Conservation (phyloP, 2,888 invertebrate species). For the Adelognathus sp. region DNA sequence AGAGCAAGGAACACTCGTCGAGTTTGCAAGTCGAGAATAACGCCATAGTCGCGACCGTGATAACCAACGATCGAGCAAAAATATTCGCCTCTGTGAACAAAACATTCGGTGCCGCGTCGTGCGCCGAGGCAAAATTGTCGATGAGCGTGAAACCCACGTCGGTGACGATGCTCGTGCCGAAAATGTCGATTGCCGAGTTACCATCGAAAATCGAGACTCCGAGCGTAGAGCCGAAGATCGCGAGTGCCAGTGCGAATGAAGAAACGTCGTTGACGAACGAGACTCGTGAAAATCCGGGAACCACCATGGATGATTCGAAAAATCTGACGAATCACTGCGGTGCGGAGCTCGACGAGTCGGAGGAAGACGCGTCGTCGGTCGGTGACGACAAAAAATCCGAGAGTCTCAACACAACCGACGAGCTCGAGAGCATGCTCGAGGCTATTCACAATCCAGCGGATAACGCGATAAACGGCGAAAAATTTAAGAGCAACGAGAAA, state of each 20-base stretch:
- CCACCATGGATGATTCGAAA: conserved; percentile 52
- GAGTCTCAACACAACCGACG: conserved; percentile 79
- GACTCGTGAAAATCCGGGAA: conserved; percentile 64
- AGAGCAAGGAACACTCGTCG: neutral
- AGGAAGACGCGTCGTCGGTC: conserved; percentile 34
- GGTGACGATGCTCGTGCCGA: conserved; percentile 70
- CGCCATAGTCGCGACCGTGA: neutral
- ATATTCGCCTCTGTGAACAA: conserved; percentile 7
- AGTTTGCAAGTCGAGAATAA: neutral
- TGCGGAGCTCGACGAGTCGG: conserved; percentile 39
- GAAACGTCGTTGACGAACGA: conserved; percentile 72
- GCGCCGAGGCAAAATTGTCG: conserved; percentile 63
- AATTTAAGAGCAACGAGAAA: conserved; percentile 64
- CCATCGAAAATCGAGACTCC: conserved; percentile 61
- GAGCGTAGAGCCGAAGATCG: neutral
- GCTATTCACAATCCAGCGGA: conserved; percentile 79
- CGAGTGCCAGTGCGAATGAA: conserved; percentile 36
- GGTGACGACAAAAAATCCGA: conserved; percentile 77
- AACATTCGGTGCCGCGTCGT: conserved; percentile 8
- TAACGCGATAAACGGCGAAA: conserved; percentile 71
- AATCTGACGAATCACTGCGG: conserved; percentile 51
- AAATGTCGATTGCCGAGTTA: conserved; percentile 72
- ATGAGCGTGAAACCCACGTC: conserved; percentile 71
- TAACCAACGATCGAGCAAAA: conserved; percentile 9
- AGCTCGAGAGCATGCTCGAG: conserved; percentile 80